Evolutionary conservation across 1,140 invertebrate species (phyloP), one percentile per base, ranked within the genome.

Genomic region (Andrena cerasifolii): DNA sequence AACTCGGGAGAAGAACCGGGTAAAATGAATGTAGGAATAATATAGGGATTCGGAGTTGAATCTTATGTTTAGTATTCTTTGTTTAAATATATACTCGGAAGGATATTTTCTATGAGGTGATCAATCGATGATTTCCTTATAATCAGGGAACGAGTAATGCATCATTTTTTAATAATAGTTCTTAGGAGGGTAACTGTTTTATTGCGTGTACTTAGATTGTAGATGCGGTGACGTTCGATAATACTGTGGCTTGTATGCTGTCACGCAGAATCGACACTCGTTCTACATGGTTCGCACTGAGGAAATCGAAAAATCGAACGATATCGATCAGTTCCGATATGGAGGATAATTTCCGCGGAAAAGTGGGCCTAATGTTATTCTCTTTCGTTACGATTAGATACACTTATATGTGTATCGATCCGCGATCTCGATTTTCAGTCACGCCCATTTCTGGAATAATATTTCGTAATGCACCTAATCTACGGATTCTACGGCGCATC

Each of bases 201-300:
- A 24, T 21, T 10, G 5, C 3, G n/a, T 5, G 4, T 4, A 68
- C n/a, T n/a, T n/a, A n/a, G n/a, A n/a, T n/a, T 26, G 5, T 24
- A 36, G 26, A 56, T 8, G 26, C 24, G 18, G 21, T 5, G 8
- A 14, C 18, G 59, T 62, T 74, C 72, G 61, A 74, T 74, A 66
- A 66, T 54, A 66, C 26, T 14, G 8, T 12, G 31, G 3, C 10
- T 51, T 10, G 31, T 26, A 18, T 8, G 14, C 40, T 62, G 33
- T 73, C 36, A 73, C 21, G 4, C 24, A 53, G 4, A 16, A 54
- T 66, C 12, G 45, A 63, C 12, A n/a, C 8, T 47, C 36, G n/a
- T 28, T 70, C 18, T 10, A 24, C 14, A 28, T 24, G 14, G 10
- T 61, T 70, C 21, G 2, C 21, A 3, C n/a, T 8, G 18, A 31